Evolutionary conservation across 2,797 vertebrate genomes (phyloP).

Genomic region (Acomys russatus): DNA sequence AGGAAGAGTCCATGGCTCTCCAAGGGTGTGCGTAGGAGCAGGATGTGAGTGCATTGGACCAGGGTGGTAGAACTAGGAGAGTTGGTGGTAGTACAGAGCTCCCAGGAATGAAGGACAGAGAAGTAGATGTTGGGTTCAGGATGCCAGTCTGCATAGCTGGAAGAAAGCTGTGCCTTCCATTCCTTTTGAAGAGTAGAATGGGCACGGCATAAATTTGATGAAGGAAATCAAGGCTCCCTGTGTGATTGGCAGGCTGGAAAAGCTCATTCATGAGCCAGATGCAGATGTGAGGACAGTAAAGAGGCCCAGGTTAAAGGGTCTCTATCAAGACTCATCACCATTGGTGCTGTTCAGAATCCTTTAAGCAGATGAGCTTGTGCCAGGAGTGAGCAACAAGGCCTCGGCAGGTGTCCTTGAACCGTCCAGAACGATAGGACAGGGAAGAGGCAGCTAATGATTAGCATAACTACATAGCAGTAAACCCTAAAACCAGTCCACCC

Average conservation of each 20-base stretch:
- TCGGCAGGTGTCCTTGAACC: background rate
- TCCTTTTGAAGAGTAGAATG: background rate
- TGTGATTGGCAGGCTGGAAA: background rate
- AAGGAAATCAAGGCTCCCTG: background rate
- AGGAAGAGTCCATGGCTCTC: background rate
- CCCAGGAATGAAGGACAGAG: background rate
- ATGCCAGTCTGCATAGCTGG: too few species aligned
- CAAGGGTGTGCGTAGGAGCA: background rate
- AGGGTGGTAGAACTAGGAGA: background rate
- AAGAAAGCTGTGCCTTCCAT: too few species aligned
- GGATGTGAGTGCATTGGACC: background rate
- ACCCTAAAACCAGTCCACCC: background rate
- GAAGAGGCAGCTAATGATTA: background rate
- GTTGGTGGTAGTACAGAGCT: accelerated
- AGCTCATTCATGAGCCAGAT: accelerated
- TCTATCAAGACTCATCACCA: accelerated
- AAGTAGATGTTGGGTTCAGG: background rate
- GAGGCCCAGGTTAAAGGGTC: accelerated
- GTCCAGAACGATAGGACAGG: background rate
- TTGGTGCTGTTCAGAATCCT: accelerated
- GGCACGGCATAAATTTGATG: accelerated
- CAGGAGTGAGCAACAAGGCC: accelerated
- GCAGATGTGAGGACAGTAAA: accelerated
- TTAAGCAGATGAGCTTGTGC: accelerated
- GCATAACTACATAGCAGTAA: background rate